Conservation (phyloP, 2,113 vertebrate genomes). For the Hucho hucho region DNA sequence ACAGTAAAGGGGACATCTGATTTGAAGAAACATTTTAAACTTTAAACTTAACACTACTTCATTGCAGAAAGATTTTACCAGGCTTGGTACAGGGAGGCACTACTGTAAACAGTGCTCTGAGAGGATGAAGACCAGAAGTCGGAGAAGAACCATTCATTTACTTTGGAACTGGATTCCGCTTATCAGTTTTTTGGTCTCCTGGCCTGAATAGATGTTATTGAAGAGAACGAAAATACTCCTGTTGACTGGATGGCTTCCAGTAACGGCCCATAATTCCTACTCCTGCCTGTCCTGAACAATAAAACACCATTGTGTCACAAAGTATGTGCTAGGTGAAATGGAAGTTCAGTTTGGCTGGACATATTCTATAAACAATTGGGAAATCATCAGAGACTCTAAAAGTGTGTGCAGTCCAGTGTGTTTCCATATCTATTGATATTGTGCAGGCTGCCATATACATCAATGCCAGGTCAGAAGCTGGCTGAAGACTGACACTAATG, state of each 20-base stretch:
- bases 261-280: conserved; percentile 21
- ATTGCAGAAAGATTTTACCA: background rate
- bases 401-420: background rate
- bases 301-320: conserved; percentile 16
- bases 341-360: conserved; percentile 21
- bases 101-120: conserved; percentile 22
- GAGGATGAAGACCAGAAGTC: conserved; percentile 19
- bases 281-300: conserved; percentile 9
- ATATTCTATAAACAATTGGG: conserved; percentile 22
- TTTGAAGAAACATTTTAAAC: background rate
- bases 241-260: conserved; percentile 18
- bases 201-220: conserved; percentile 17
- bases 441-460: conserved; percentile 17
- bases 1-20: no score
- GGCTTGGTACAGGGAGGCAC: conserved; percentile 2
- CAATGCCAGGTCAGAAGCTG: conserved; percentile 23
- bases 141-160: background rate
- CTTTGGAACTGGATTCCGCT: conserved; percentile 22
- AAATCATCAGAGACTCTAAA: conserved; percentile 16
- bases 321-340: conserved; percentile 29
- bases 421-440: conserved; percentile 25
- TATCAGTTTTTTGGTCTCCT: conserved; percentile 6
- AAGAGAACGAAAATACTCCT: conserved; percentile 19
- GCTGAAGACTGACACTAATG: conserved; percentile 32
- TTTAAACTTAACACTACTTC: background rate